Conservation (phyloP, 2,888 invertebrate genomes). For the Encarsia formosa region DNA sequence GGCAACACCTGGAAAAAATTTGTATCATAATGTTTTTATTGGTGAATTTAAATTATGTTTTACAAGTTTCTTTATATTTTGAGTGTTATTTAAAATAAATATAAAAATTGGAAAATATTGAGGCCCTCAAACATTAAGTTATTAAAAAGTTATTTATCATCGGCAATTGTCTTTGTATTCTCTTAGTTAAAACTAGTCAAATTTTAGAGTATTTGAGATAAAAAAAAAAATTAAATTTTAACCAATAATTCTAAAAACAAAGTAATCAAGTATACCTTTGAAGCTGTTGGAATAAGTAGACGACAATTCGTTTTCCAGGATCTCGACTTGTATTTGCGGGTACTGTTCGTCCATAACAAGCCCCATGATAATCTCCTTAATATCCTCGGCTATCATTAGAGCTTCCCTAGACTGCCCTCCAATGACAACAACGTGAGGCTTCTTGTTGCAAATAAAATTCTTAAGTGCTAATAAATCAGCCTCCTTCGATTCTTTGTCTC, state of each 20-base stretch:
- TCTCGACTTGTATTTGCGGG: conserved; percentile 81
- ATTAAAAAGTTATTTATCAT: no score
- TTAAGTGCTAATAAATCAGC: conserved; percentile 65
- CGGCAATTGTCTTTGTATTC: no score
- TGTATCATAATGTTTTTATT: no score
- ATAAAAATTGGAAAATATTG: no score
- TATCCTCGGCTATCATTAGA: conserved; percentile 72
- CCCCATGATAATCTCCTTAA: conserved; percentile 69
- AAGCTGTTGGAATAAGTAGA: conserved; percentile 90
- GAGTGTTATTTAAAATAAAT: no score
- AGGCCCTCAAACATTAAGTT: no score
- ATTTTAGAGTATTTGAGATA: no score
- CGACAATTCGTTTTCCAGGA: conserved; percentile 90
- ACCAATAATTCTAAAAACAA: no score
- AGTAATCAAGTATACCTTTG: conserved; percentile 64
- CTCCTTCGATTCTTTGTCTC: conserved; percentile 65
- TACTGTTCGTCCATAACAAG: conserved; percentile 81
- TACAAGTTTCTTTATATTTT: no score
- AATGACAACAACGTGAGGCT: conserved; percentile 89
- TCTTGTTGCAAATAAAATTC: conserved; percentile 83
- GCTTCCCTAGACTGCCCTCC: conserved; percentile 90
- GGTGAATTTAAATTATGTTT: no score
- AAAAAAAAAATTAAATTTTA: no score
- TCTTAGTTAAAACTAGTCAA: no score
- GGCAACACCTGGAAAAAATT: conserved; percentile 51